These are phyloP conservation scores for Rhodeus uyekii DNA, from an alignment of 2,797 vertebrate species.

Conservation along the genomic window DNA sequence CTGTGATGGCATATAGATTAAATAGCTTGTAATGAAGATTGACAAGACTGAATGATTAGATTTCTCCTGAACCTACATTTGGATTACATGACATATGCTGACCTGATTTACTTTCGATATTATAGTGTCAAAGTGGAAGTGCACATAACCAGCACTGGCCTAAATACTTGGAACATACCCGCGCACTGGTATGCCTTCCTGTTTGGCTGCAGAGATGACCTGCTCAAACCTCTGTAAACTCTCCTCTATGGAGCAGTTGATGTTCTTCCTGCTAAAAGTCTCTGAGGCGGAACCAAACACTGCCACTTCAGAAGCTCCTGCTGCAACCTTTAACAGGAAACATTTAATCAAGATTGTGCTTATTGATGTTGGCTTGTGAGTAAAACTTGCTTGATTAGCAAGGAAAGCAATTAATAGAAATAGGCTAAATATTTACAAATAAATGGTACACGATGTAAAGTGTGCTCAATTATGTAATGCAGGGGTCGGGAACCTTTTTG, in stretches of 20 bases:
- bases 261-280: conserved; percentile 90
- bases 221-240: conserved; percentile 90
- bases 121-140: not conserved
- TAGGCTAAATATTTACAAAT: conserved; percentile 53
- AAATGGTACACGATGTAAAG: not conserved
- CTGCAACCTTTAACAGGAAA: conserved; percentile 81
- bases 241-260: conserved; percentile 94
- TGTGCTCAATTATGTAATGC: conserved; percentile 9
- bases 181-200: conserved; percentile 85
- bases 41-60: not conserved
- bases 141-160: not conserved
- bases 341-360: conserved; percentile 34
- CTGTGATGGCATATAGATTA: not conserved
- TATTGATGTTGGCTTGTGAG: conserved; percentile 10
- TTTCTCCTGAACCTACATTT: not conserved
- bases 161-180: conserved; percentile 77
- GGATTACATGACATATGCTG: not conserved
- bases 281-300: conserved; percentile 95
- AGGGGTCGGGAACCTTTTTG: too few relatives aligned
- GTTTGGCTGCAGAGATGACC: conserved; percentile 82
- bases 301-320: conserved; percentile 91
- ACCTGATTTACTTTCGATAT: not conserved
- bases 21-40: not conserved
- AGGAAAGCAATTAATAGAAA: conserved; percentile 46
- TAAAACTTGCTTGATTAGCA: not conserved